Evolutionary conservation across 2,888 invertebrate species (phyloP), one percentile per base, ranked within the genome.

Genomic region (Acleris cristana): DNA sequence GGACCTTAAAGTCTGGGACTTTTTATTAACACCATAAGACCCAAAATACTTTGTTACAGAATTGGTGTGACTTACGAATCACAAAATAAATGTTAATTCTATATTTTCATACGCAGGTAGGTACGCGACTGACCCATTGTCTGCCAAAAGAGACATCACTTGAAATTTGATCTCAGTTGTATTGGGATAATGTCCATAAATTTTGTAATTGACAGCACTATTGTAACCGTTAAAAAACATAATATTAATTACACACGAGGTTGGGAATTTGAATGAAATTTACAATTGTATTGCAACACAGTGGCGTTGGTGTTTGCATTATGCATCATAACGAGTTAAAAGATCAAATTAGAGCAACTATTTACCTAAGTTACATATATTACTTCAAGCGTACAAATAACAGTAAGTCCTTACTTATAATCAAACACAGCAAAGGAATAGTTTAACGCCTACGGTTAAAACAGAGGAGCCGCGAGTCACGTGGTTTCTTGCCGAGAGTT

Each of bases 81-180:
- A 10, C 10, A 34, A 34, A 57, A 48, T 56, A 21, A 52, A 56
- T 61, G 69, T 68, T 71, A 70, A 72, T 74, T 67, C 73, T 67
- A 77, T 76, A 40, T 40, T 40, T 40, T 75, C 72, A 80, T 55
- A 71, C 73, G 73, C 62, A 67, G 62, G 60, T 64, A 67, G 62
- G 60, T 64, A 67, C 45, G 63, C 48, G 64, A 61, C 61, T 64
- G 55, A 65, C 69, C 69, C 69, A 67, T 67, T 75, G 76, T 76
- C 70, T 72, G 73, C 74, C 73, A 79, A 86, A 75, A 84, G 76
- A 87, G 83, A 84, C 79, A 79, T 87, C 83, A 73, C 68, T 74
- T 56, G 61, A 62, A 71, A 66, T 60, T 67, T 67, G 59, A 70
- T 67, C 48, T 53, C 67, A 53, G 62, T 67, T 67, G 67, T 63